Percentiles rank a stretch among this genome's conserved stretches.
Evolutionary conservation across 2,113 vertebrate species (phyloP).

Genomic region (Nothobranchius kuhntae): DNA sequence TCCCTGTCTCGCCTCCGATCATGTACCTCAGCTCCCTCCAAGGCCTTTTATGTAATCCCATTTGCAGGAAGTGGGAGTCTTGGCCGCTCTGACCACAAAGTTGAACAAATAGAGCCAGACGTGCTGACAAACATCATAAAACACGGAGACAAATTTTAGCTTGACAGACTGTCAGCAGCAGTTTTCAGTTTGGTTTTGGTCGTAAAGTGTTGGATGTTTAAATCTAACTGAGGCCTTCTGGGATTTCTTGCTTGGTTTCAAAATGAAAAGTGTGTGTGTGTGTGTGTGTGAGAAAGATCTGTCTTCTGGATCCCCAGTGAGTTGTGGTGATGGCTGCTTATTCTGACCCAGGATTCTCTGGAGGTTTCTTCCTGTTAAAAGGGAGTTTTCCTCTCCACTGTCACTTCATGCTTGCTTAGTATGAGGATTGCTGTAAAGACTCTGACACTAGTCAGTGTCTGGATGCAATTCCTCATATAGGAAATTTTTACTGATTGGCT

Average conservation of each 20-base stretch:
- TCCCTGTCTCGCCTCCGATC: slow-evolving; percentile 30
- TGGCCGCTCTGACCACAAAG: slow-evolving; percentile 42
- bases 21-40: slow-evolving; percentile 15
- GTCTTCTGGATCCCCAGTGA: no score
- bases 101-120: slow-evolving; percentile 57
- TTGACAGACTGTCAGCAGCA: slow-evolving; percentile 48
- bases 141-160: slow-evolving; percentile 40
- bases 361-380: no score
- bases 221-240: slow-evolving; percentile 8
- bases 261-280: neutral
- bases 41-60: slow-evolving; percentile 41
- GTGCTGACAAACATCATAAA: slow-evolving; percentile 54
- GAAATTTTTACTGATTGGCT: no score
- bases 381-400: no score
- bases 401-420: no score
- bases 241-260: neutral
- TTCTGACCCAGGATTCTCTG: no score
- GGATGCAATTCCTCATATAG: no score
- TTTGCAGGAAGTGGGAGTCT: slow-evolving; percentile 37
- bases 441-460: no score
- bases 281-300: no score
- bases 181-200: slow-evolving; percentile 31
- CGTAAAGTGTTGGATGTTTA: neutral
- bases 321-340: no score
- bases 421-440: no score